A percentile compares a stretch with the other conserved stretches of the same genome.
phyloP scores from a whole-genome alignment of 2,888 invertebrate genomes.

The Troglohyphantes excavatus region DNA sequence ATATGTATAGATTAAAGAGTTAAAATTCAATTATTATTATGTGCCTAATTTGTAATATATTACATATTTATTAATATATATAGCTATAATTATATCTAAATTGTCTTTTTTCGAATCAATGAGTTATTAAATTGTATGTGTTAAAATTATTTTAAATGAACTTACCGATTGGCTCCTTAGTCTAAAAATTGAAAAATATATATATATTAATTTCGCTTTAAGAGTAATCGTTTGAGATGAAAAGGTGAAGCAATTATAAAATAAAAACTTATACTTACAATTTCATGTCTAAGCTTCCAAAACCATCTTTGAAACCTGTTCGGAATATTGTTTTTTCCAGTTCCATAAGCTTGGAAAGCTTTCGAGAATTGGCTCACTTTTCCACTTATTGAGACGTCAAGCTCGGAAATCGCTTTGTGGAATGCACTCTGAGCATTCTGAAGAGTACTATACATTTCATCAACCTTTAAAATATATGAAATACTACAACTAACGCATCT shows the following conservation, averaged over 20 bases:
- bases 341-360: conserved; percentile 71
- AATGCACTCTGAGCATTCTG: conserved; percentile 55
- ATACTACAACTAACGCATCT: too few relatives aligned
- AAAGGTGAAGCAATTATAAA: not conserved
- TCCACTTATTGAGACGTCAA: conserved; percentile 66
- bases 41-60: too few relatives aligned
- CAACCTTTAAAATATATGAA: conserved; percentile 52
- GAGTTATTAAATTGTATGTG: too few relatives aligned
- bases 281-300: conserved; percentile 68
- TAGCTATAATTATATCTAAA: too few relatives aligned
- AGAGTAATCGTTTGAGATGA: not conserved
- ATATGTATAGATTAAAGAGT: too few relatives aligned
- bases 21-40: too few relatives aligned
- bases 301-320: conserved; percentile 74
- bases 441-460: conserved; percentile 31
- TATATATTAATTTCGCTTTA: too few relatives aligned
- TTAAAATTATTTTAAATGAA: too few relatives aligned
- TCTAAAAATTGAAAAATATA: conserved; percentile 57
- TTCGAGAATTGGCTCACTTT: conserved; percentile 54
- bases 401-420: conserved; percentile 62
- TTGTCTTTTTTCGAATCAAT: too few relatives aligned
- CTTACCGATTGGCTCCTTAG: conserved; percentile 67
- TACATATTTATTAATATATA: too few relatives aligned
- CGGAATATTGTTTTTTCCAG: conserved; percentile 63
- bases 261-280: conserved; percentile 44